Evolutionary conservation across 2,797 vertebrate genomes (phyloP).

Genomic region (Pristis pectinata): DNA sequence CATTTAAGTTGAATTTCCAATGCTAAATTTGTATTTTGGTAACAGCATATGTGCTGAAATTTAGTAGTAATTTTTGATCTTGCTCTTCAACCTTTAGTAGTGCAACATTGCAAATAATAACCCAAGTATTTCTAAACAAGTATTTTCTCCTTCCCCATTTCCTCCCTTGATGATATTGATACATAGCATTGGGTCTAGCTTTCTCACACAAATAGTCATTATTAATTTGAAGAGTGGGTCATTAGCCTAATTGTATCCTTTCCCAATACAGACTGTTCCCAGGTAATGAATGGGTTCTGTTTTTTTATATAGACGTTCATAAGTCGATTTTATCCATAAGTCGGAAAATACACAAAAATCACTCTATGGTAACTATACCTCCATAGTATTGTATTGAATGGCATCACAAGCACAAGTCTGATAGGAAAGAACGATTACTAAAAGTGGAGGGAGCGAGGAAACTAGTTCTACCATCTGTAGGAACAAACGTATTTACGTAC

Average conservation of each 20-base stretch:
- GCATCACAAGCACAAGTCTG: too few species aligned
- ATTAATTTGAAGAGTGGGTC: not conserved
- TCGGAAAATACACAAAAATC: too few species aligned
- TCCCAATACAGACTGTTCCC: not conserved
- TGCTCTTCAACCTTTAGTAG: not conserved
- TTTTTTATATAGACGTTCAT: too few species aligned
- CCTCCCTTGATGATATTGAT: not conserved
- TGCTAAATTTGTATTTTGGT: not conserved
- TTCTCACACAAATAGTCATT: not conserved
- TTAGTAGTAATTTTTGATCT: not conserved
- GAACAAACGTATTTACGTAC: too few species aligned
- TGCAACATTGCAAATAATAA: not conserved
- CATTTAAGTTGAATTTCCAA: not conserved
- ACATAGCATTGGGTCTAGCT: not conserved
- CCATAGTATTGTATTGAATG: too few species aligned
- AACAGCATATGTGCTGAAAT: not conserved
- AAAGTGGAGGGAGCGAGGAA: too few species aligned
- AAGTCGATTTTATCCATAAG: too few species aligned
- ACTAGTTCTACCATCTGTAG: too few species aligned
- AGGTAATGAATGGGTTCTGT: too few species aligned
- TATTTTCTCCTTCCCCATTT: not conserved
- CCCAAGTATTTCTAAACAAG: not conserved
- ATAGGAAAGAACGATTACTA: too few species aligned
- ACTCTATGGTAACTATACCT: too few species aligned
- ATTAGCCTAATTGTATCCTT: not conserved